Evolutionary conservation across 2,888 invertebrate genomes (phyloP), one percentile per base, ranked within the genome.

Genomic region (Thecophora atra): DNA sequence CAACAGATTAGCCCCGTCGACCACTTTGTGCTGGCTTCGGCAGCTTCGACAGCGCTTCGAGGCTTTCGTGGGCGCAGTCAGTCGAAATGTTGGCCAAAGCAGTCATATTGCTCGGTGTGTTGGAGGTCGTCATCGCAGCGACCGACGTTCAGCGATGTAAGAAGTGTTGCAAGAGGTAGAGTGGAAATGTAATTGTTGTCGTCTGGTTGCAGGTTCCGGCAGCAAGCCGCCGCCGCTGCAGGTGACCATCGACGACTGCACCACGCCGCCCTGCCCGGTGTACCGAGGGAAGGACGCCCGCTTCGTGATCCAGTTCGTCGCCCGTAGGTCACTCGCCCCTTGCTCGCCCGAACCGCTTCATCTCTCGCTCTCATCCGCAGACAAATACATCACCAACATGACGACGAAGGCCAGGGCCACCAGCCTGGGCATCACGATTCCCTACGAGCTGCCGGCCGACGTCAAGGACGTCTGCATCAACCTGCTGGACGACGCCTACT

Each of bases 231-330:
- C 77, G 51, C 83, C 86, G 0, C 44, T 81, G 67, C 79, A 74
- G 24, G 85, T 86, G 1, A 77, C 78, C 3, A 76, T 86, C 1
- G 67, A 72, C 0, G 82, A 81, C 24, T 86, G 87, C 71, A 75
- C 77, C 0, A 73, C 71, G 3, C 82, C 82, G n/a, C 86, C 86
- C 0, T 86, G 86, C 47, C 70, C 78, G 30, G 78, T 86, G 1
- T n/a, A 80, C 0, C 84, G 84, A 67, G 86, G 85, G 15, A 73
- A 78, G 0, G 74, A 68, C 17, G 80, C 80, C 15, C 26, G 74
- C 3, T 82, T 87, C 67, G 79, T 83, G 73, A 81, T 85, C 3
- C 81, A 85, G 21, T 85, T 86, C 62, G 77, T 74, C 1, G 71
- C 78, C 42, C 71, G 82, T 82, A 75, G 78, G 79, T 78, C 8